These are phyloP conservation scores for Bellardia bayeri DNA, from an alignment of 2,888 invertebrate species.

Conservation along the genomic window DNA sequence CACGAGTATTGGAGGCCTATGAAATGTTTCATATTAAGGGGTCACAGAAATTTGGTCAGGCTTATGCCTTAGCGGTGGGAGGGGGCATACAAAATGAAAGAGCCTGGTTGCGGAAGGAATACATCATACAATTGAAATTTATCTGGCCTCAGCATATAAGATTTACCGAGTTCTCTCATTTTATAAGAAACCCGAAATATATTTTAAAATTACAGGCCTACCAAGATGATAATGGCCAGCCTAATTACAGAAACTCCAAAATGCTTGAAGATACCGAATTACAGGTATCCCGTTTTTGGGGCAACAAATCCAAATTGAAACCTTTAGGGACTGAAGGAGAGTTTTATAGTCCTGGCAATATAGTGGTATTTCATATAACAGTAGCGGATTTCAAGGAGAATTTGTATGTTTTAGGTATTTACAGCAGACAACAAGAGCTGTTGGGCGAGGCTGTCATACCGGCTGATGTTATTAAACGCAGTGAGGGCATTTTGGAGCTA, in stretches of 20 bases:
- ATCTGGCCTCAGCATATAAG: slow-evolving; percentile 89
- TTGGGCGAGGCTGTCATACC: slow-evolving; percentile 94
- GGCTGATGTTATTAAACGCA: slow-evolving; percentile 90
- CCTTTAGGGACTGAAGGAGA: slow-evolving; percentile 75
- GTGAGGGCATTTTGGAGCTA: slow-evolving; percentile 90
- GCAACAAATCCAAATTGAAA: slow-evolving; percentile 77
- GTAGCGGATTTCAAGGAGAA: slow-evolving; percentile 74
- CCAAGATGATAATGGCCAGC: slow-evolving; percentile 64
- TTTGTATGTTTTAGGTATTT: slow-evolving; percentile 77
- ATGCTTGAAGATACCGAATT: slow-evolving; percentile 75
- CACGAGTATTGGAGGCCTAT: slow-evolving; percentile 79
- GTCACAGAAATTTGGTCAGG: slow-evolving; percentile 77
- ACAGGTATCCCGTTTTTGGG: slow-evolving; percentile 77
- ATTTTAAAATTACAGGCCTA: slow-evolving; percentile 61
- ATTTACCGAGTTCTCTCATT: slow-evolving; percentile 84
- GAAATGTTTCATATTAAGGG: slow-evolving; percentile 77
- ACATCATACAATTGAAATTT: slow-evolving; percentile 91
- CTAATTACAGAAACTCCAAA: neutral
- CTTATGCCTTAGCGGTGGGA: slow-evolving; percentile 76
- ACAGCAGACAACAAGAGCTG: slow-evolving; percentile 83
- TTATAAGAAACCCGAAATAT: slow-evolving; percentile 80
- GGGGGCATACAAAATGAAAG: slow-evolving; percentile 85
- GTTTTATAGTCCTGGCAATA: slow-evolving; percentile 74
- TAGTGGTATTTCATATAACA: slow-evolving; percentile 79
- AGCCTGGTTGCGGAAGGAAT: slow-evolving; percentile 92